Base-by-base conservation (phyloP, 2,888 invertebrate species). In the Heliconius ethilla region DNA sequence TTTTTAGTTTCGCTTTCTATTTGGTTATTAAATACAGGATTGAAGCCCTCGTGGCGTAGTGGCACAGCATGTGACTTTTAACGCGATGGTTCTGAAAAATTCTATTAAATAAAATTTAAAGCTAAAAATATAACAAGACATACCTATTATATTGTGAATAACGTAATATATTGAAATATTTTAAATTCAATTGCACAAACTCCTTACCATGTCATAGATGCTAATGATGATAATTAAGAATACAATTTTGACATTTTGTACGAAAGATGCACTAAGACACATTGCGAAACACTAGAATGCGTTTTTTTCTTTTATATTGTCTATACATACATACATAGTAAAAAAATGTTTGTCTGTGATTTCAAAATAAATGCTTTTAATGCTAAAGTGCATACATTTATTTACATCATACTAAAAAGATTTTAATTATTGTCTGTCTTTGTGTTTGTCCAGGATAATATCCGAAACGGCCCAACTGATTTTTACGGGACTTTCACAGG, bases 181-280 rank as follows among this genome's bases (percentile, higher is more conserved):
- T 51, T 51, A 70, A 70, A 27, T 45, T 45, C 70, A 51, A 51
- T 51, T 51, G 51, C 70, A 70, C 18, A 29, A 70, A 51, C 51
- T 3, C 18, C 51, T 45, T 7, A 5, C 22, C 33, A 10, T 11
- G 11, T 29, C 22, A 66, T 22, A 51, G 25, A 70, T 27, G 70
- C 51, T 70, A 70, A 70, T 51, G 27, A 22, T 51, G 15, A 70
- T 70, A 70, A 70, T 51, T 51, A 70, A 70, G 70, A 18, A 45
- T 40, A n/a, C 45, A 70, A 29, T 70, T 51, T 51, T 51, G 45
- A 70, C 27, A 51, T 70, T 70, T 51, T 37, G 11, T 37, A 67
- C 18, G 51, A 29, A 29, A 70, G 15, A 70, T 70, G 70, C 70
- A 70, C 51, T 70, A 0, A 67, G 11, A 37, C 37, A 67, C 18